phyloP scores from a whole-genome alignment of 1,140 invertebrate species.

The Dolichoris vasculosae region DNA sequence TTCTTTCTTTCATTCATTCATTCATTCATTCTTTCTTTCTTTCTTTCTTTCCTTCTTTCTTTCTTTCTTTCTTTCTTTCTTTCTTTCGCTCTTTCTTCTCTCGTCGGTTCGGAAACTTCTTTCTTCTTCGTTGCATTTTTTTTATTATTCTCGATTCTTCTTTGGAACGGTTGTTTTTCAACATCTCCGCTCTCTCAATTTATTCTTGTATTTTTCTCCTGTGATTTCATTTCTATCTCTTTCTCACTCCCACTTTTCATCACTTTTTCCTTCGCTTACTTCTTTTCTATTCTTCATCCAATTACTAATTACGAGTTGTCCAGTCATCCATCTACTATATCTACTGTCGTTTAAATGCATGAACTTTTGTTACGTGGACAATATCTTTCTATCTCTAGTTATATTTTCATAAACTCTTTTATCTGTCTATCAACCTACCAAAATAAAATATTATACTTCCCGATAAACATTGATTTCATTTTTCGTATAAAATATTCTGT shows the following conservation, averaged over 20 bases:
- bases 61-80: background rate
- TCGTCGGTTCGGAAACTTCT: background rate
- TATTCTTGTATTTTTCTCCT: slow-evolving; percentile 34
- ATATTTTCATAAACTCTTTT: no score
- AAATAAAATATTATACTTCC: no score
- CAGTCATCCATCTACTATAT: no score
- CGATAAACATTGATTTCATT: no score
- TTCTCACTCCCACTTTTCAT: background rate
- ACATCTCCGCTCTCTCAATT: slow-evolving; percentile 21
- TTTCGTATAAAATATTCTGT: no score
- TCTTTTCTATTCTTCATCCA: background rate
- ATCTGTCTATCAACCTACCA: no score
- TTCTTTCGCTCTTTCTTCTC: background rate
- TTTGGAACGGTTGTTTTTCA: background rate
- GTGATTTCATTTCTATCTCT: background rate
- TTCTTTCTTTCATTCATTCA: background rate
- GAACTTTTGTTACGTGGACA: no score
- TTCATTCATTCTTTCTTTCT: slow-evolving; percentile 3
- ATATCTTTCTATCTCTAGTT: no score
- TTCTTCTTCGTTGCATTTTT: background rate
- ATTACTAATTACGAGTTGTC: background rate
- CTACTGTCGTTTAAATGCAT: no score
- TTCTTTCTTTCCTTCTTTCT: slow-evolving; percentile 22
- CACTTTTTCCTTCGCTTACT: background rate
- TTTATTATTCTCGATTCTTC: background rate